phyloP scores from a whole-genome alignment of 1,140 invertebrate genomes.

The Lepidurus packardi region DNA sequence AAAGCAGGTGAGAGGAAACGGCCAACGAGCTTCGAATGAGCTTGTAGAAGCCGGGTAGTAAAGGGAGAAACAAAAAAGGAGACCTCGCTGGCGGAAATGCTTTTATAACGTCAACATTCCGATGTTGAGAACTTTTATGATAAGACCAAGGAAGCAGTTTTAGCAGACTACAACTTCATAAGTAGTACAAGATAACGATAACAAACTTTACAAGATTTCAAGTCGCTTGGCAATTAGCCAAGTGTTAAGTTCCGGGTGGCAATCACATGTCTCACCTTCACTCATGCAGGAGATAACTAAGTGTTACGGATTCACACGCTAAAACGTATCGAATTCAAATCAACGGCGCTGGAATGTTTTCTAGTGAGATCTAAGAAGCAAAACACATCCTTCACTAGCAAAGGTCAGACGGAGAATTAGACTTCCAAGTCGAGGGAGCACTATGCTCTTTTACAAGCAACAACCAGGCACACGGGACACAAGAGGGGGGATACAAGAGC shows the following conservation, averaged over 20 bases:
- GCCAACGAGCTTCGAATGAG: not conserved
- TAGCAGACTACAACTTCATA: no score
- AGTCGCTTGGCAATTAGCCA: not conserved
- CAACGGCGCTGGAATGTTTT: not conserved
- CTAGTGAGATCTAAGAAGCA: not conserved
- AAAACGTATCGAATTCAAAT: not conserved
- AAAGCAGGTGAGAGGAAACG: not conserved
- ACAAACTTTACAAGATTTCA: not conserved
- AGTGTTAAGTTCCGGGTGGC: not conserved
- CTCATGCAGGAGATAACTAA: not conserved
- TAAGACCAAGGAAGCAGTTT: no score
- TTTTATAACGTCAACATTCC: not conserved
- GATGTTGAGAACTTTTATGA: not conserved
- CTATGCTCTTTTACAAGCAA: slow-evolving; percentile 13
- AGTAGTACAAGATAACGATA: not conserved
- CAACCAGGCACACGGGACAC: not conserved
- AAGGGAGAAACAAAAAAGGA: not conserved
- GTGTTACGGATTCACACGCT: not conserved
- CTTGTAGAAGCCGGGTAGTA: not conserved
- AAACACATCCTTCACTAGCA: not conserved
- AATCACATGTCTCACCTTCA: slow-evolving; percentile 1
- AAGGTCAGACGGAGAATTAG: slow-evolving; percentile 21
- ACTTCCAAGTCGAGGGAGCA: slow-evolving; percentile 8
- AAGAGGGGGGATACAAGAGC: not conserved
- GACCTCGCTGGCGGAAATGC: not conserved